Percentiles rank a stretch among this genome's conserved stretches.
These are phyloP conservation scores for Rhinopithecus roxellana DNA, from an alignment of 2,113 vertebrate genomes.

Conservation along the genomic window DNA sequence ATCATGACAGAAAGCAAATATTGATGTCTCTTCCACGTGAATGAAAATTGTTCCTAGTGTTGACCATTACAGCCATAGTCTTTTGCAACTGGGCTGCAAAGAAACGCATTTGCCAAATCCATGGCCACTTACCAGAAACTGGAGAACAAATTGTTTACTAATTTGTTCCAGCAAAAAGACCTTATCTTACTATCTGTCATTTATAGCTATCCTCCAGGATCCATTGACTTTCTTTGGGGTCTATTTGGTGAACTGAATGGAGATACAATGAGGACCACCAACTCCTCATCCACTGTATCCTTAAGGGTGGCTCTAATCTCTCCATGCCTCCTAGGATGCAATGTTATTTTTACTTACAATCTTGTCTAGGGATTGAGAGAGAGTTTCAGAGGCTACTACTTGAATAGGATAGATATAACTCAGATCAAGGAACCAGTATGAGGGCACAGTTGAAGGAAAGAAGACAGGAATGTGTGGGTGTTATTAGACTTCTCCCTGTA, in stretches of 20 bases:
- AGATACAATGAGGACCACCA: not conserved
- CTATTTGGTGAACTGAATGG: not conserved
- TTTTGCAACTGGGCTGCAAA: not conserved
- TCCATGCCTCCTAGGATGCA: not conserved
- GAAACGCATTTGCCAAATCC: not conserved
- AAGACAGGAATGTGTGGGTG: not conserved
- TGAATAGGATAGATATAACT: not conserved
- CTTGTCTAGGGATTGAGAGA: not conserved
- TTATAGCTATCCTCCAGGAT: not conserved
- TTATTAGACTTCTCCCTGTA: not conserved
- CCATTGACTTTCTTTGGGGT: not conserved
- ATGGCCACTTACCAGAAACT: not conserved
- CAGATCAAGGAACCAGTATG: not conserved
- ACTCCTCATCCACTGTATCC: rapidly evolving
- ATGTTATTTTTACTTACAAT: not conserved
- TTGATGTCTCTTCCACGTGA: not conserved
- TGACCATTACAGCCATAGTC: not conserved
- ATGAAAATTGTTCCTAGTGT: not conserved
- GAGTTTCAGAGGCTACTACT: not conserved
- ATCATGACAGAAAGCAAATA: not conserved
- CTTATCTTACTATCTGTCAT: not conserved
- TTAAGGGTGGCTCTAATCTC: not conserved
- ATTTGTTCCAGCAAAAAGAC: not conserved
- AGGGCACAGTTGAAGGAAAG: not conserved
- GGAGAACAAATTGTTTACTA: not conserved